Percentiles rank a stretch among this genome's conserved stretches.
phyloP scores from a whole-genome alignment of 2,797 vertebrate genomes.

The Epinephelus awoara region DNA sequence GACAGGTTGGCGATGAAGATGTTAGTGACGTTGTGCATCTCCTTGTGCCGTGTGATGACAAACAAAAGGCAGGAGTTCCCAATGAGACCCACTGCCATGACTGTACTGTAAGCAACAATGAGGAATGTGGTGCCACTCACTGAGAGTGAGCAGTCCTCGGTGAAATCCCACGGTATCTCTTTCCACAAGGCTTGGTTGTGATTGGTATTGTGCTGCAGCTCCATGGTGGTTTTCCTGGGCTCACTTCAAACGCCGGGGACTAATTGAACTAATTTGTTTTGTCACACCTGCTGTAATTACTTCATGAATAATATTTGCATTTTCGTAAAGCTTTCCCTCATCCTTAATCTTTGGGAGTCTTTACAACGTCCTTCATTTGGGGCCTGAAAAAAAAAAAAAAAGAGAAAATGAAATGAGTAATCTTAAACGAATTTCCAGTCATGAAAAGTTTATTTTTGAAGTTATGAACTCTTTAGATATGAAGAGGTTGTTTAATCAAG shows the following conservation, averaged over 20 bases:
- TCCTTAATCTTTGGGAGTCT: constrained; percentile 37
- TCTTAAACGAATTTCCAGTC: background rate
- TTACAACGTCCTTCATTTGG: constrained; percentile 38
- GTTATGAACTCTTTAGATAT: constrained; percentile 10
- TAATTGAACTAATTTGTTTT: constrained; percentile 39
- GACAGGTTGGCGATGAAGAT: constrained; percentile 91
- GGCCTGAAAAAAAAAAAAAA: constrained; percentile 46
- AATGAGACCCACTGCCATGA: constrained; percentile 88
- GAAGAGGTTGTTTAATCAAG: background rate
- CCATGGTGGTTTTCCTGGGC: constrained; percentile 68
- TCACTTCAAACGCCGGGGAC: constrained; percentile 37
- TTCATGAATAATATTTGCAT: constrained; percentile 57
- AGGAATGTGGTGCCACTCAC: constrained; percentile 87
- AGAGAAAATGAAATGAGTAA: constrained; percentile 15
- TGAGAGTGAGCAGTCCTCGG: constrained; percentile 80
- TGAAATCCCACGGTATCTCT: constrained; percentile 71
- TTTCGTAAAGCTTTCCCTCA: constrained; percentile 39
- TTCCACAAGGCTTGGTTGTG: constrained; percentile 75
- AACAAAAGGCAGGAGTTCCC: constrained; percentile 90
- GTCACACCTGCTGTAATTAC: constrained; percentile 55
- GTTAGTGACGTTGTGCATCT: constrained; percentile 92
- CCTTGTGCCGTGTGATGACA: constrained; percentile 87
- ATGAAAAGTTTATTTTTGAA: background rate
- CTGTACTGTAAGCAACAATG: constrained; percentile 88
- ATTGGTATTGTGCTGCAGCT: constrained; percentile 79